phyloP scores from a whole-genome alignment of 2,888 invertebrate species.

The Agrochola lychnidis region DNA sequence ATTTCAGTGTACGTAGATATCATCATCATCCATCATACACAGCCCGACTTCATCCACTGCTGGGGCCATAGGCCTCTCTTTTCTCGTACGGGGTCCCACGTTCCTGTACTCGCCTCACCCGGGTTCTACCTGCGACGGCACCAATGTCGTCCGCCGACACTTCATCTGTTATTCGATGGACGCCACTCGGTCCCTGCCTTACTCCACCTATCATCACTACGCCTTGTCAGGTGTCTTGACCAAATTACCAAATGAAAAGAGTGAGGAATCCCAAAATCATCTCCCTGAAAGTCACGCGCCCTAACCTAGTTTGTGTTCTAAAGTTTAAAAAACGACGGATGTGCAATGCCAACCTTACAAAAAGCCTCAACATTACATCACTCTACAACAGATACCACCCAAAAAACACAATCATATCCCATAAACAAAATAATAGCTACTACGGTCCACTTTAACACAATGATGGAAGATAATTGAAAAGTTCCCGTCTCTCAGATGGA shows the following conservation, averaged over 20 bases:
- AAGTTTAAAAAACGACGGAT: not conserved
- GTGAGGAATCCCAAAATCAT: not conserved
- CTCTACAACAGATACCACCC: conserved; percentile 19
- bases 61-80: not conserved
- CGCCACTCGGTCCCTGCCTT: not conserved
- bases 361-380: conserved; percentile 33
- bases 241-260: not conserved
- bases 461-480: conserved; percentile 67
- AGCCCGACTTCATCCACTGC: not conserved
- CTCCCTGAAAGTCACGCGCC: not conserved
- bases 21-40: not conserved
- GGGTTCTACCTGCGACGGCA: not conserved
- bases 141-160: not conserved
- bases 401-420: conserved; percentile 53
- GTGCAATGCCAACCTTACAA: conserved; percentile 19
- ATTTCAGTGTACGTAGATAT: not conserved
- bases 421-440: conserved; percentile 64
- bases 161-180: not conserved
- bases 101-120: too few species aligned
- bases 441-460: conserved; percentile 65
- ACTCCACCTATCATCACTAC: not conserved
- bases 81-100: too few species aligned
- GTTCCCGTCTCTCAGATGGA: conserved; percentile 55
- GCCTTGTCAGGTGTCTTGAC: not conserved
- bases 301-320: not conserved